These are phyloP conservation scores for Atrichornis clamosus DNA, from an alignment of 2,113 vertebrate species.

Conservation along the genomic window DNA sequence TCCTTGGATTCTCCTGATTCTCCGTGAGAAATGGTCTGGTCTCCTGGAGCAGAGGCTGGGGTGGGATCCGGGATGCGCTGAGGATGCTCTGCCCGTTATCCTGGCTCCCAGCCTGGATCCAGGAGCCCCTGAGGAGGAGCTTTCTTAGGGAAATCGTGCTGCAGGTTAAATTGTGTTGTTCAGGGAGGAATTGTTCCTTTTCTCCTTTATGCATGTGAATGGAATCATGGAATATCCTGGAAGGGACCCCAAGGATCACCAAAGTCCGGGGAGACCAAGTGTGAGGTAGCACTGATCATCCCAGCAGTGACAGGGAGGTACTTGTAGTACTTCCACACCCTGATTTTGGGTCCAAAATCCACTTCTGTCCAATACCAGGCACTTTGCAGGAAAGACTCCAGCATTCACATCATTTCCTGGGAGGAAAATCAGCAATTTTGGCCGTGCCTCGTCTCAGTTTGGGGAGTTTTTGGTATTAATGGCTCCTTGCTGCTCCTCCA, in stretches of 20 bases:
- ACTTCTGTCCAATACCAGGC: neutral
- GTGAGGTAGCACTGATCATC: neutral
- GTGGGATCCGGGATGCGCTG: neutral
- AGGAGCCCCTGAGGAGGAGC: neutral
- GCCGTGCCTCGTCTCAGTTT: neutral
- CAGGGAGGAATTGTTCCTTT: neutral
- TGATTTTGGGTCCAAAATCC: neutral
- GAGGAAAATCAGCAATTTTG: neutral
- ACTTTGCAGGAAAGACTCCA: neutral
- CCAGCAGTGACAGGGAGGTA: neutral
- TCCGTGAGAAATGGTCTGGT: accelerated
- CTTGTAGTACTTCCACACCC: accelerated
- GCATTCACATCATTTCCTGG: neutral
- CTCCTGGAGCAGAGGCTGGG: neutral
- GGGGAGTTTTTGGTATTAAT: neutral
- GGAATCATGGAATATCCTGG: neutral
- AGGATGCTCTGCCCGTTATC: neutral
- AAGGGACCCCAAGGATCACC: neutral
- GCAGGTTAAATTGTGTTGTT: neutral
- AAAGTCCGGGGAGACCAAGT: neutral
- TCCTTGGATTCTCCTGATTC: too few species aligned
- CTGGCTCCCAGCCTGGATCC: neutral
- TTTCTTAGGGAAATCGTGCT: accelerated
- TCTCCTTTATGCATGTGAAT: neutral
- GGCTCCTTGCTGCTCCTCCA: neutral